A percentile compares a stretch with the other conserved stretches of the same genome.
Evolutionary conservation across 1,140 invertebrate genomes (phyloP).

Genomic region (Microplitis mediator): DNA sequence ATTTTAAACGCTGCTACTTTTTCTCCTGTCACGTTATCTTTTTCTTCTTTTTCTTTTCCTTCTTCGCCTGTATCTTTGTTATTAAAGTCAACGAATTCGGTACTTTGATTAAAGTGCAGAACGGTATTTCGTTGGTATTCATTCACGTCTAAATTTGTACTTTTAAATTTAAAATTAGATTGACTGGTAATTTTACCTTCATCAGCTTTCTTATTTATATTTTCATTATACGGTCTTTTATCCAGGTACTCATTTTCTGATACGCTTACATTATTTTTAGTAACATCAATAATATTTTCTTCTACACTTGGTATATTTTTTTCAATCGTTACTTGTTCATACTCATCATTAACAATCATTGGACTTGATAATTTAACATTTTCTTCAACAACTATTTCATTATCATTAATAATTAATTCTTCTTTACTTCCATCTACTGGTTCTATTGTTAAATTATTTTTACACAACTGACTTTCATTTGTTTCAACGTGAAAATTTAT

Average conservation of each 20-base stretch:
- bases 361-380: neutral
- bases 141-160: conserved; percentile 14
- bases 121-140: conserved; percentile 2
- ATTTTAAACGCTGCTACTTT: conserved; percentile 16
- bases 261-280: neutral
- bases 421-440: neutral
- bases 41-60: neutral
- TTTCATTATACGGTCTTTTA: neutral
- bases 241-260: neutral
- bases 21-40: neutral
- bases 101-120: conserved; percentile 7
- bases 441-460: neutral
- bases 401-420: too few species aligned
- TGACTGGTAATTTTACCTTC: neutral
- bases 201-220: neutral
- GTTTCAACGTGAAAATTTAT: neutral
- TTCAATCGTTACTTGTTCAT: neutral
- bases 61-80: neutral
- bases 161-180: neutral
- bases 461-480: neutral
- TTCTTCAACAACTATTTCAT: neutral
- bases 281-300: neutral
- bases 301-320: neutral
- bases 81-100: neutral
- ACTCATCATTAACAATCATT: neutral